A percentile compares a stretch with the other conserved stretches of the same genome.
phyloP scores from a whole-genome alignment of 2,113 vertebrate species.

The Cottus gobio region DNA sequence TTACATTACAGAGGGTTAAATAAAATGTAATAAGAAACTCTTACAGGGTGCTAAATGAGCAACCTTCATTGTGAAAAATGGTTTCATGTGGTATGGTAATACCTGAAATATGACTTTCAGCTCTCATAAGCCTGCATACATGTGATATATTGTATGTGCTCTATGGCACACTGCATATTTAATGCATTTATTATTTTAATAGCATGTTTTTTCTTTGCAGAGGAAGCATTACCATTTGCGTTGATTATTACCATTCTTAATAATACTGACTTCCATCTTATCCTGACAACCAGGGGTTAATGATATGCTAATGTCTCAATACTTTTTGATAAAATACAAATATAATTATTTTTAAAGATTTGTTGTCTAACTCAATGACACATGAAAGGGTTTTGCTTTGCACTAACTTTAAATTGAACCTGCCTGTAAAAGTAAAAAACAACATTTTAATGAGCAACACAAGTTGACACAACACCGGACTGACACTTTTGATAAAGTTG shows the following conservation, averaged over 20 bases:
- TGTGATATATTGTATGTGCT: background rate
- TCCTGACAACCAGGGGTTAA: background rate
- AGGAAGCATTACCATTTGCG: background rate
- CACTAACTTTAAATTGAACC: background rate
- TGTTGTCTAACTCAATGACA: background rate
- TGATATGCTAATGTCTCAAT: background rate
- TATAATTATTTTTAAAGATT: background rate
- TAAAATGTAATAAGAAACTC: background rate
- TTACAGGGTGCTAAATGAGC: background rate
- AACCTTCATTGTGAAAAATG: conserved; percentile 2
- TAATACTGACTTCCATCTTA: background rate
- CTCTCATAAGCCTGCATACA: background rate
- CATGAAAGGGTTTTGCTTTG: background rate
- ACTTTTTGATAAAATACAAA: background rate
- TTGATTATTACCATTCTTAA: background rate
- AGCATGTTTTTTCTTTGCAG: background rate
- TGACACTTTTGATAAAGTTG: background rate
- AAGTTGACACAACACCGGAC: background rate
- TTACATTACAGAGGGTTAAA: conserved; percentile 1
- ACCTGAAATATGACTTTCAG: conserved; percentile 3
- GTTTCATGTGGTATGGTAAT: background rate
- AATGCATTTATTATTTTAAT: conserved; percentile 12
- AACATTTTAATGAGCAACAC: background rate
- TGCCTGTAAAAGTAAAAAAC: background rate
- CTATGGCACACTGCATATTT: background rate